A percentile compares a stretch with the other conserved stretches of the same genome.
phyloP scores from a whole-genome alignment of 2,888 invertebrate genomes.

The Apodemia mormo region DNA sequence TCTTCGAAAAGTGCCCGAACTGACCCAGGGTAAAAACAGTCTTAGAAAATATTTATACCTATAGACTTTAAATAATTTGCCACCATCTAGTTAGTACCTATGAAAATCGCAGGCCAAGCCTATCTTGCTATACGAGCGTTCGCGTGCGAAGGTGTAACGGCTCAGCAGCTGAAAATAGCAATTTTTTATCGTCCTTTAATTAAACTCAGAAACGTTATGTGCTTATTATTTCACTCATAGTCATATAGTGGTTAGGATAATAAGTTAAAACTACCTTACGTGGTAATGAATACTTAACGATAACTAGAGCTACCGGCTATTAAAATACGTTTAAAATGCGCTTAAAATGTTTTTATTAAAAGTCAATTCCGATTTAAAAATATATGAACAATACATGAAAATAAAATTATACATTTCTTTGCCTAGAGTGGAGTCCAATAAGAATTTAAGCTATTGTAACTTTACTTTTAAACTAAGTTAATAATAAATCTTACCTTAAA shows the following conservation, averaged over 20 bases:
- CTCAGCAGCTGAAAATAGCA: conserved; percentile 67
- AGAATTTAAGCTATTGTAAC: too few species aligned
- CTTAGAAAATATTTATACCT: too few species aligned
- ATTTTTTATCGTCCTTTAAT: conserved; percentile 59
- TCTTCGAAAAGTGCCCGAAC: too few species aligned
- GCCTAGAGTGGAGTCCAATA: too few species aligned
- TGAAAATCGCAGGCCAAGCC: not conserved
- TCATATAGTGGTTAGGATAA: conserved; percentile 37
- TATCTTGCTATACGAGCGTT: conserved; percentile 33
- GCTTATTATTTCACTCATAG: conserved; percentile 39
- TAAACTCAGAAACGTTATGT: conserved; percentile 53
- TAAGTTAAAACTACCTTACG: conserved; percentile 24
- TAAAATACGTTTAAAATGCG: not conserved
- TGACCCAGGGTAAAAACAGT: too few species aligned
- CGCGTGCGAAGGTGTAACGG: conserved; percentile 68
- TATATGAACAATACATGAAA: too few species aligned
- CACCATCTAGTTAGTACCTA: not conserved
- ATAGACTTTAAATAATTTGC: too few species aligned
- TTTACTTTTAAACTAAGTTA: too few species aligned
- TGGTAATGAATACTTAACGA: conserved; percentile 25
- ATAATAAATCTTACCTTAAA: too few species aligned
- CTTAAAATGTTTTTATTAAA: not conserved
- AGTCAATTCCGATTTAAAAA: too few species aligned
- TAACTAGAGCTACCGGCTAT: conserved; percentile 14
- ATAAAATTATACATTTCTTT: too few species aligned